phyloP scores from a whole-genome alignment of 1,140 invertebrate species.

The Zaprionus lachaisei region DNA sequence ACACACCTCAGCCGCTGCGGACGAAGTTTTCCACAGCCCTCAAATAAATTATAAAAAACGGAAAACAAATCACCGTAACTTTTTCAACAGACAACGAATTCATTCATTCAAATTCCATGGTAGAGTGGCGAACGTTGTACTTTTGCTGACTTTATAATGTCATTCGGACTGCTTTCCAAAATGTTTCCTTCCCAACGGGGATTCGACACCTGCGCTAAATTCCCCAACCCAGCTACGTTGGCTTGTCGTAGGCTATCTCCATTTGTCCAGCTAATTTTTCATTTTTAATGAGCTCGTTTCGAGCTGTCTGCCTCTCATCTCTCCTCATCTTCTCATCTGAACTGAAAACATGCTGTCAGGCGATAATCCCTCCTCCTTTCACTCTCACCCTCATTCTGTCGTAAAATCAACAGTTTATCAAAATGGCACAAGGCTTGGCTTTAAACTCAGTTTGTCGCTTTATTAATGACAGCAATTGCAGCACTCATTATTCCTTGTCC shows the following conservation, averaged over 20 bases:
- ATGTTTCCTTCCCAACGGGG: not conserved
- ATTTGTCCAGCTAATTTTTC: conserved; percentile 37
- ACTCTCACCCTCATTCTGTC: not conserved
- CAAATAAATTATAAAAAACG: not conserved
- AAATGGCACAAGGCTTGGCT: conserved; percentile 30
- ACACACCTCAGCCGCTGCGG: not conserved
- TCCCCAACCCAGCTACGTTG: not conserved
- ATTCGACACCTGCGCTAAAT: conserved; percentile 21
- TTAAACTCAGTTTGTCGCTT: conserved; percentile 35
- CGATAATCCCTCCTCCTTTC: conserved; percentile 14
- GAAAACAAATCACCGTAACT: conserved; percentile 1
- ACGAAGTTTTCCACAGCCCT: not conserved
- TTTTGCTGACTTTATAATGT: conserved; percentile 10
- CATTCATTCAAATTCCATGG: conserved; percentile 15
- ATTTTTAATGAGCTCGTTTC: conserved; percentile 43
- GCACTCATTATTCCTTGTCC: conserved; percentile 42
- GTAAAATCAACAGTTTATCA: conserved; percentile 36
- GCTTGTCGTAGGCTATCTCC: not conserved
- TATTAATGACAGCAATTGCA: conserved; percentile 48
- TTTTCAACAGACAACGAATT: not conserved
- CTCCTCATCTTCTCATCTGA: not conserved
- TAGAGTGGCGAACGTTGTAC: conserved; percentile 5
- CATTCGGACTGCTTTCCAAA: conserved; percentile 19
- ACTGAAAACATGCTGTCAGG: not conserved
- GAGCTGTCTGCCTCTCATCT: not conserved